Evolutionary conservation across 2,113 vertebrate genomes (phyloP).

Genomic region (Tricholaema leucomelas): DNA sequence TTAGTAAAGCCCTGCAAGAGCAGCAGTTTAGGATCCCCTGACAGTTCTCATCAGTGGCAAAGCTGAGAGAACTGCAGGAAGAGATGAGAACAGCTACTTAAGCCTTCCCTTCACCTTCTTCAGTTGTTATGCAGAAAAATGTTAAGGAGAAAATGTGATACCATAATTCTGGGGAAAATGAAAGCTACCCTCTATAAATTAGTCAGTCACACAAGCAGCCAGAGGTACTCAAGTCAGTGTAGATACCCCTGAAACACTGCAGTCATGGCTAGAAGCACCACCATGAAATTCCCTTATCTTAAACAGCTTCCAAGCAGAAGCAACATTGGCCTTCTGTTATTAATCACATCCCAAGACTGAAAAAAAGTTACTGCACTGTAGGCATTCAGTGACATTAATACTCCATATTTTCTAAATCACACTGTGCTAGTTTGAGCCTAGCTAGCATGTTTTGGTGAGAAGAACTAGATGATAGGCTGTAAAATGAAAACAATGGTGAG

Average conservation of each 20-base stretch:
- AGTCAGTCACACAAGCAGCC: not conserved
- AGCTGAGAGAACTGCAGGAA: not conserved
- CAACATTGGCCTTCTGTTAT: not conserved
- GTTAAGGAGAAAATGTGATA: not conserved
- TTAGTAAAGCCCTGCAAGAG: not conserved
- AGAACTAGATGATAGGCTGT: too few species aligned
- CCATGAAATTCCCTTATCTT: not conserved
- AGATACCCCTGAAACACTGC: not conserved
- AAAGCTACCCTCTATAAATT: not conserved
- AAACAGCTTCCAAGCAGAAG: not conserved
- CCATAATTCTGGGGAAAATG: accelerated
- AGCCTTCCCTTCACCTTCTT: not conserved
- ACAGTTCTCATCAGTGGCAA: not conserved
- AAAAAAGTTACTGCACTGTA: not conserved
- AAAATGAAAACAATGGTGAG: too few species aligned
- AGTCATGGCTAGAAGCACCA: not conserved
- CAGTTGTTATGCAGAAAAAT: not conserved
- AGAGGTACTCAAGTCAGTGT: accelerated
- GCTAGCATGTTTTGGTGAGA: too few species aligned
- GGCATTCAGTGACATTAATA: not conserved
- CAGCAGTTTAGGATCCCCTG: not conserved
- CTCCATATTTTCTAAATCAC: not conserved
- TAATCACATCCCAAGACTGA: not conserved
- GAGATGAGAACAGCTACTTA: not conserved
- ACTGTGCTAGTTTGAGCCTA: too few species aligned